Conservation (phyloP, 2,888 invertebrate genomes). For the Laspeyria flexula region DNA sequence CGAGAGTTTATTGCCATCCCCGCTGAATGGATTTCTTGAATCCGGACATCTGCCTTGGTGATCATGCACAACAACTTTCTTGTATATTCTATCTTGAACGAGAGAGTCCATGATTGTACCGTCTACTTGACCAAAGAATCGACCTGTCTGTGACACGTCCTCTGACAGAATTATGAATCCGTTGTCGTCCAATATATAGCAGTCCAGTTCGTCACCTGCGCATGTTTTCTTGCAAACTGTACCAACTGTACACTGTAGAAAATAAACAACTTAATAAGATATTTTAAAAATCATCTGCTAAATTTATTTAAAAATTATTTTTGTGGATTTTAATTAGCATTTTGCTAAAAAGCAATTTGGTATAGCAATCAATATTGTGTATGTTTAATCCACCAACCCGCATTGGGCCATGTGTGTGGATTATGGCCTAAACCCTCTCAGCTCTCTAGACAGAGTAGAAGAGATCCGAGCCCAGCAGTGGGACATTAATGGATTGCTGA, state of each 20-base stretch:
- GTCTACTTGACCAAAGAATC: slow-evolving; percentile 97
- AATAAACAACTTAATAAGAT: slow-evolving; percentile 1
- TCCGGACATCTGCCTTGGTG: slow-evolving; percentile 95
- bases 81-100: slow-evolving; percentile 96
- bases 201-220: slow-evolving; percentile 94
- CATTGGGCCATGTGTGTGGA: too few species aligned
- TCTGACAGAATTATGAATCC: slow-evolving; percentile 97
- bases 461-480: too few species aligned
- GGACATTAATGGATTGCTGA: too few species aligned
- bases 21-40: slow-evolving; percentile 88
- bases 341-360: too few species aligned
- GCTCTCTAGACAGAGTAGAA: too few species aligned
- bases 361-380: too few species aligned
- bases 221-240: slow-evolving; percentile 93
- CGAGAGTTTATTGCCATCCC: slow-evolving; percentile 67
- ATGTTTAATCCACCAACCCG: too few species aligned
- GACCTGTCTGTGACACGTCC: slow-evolving; percentile 93
- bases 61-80: slow-evolving; percentile 94
- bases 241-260: slow-evolving; percentile 88
- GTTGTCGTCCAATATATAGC: slow-evolving; percentile 97
- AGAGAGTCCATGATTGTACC: slow-evolving; percentile 97
- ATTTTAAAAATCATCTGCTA: too few species aligned
- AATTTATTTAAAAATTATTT: too few species aligned
- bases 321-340: too few species aligned
- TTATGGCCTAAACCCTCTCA: too few species aligned